Evolutionary conservation across 2,113 vertebrate genomes (phyloP).

Genomic region (Cheilinus undulatus): DNA sequence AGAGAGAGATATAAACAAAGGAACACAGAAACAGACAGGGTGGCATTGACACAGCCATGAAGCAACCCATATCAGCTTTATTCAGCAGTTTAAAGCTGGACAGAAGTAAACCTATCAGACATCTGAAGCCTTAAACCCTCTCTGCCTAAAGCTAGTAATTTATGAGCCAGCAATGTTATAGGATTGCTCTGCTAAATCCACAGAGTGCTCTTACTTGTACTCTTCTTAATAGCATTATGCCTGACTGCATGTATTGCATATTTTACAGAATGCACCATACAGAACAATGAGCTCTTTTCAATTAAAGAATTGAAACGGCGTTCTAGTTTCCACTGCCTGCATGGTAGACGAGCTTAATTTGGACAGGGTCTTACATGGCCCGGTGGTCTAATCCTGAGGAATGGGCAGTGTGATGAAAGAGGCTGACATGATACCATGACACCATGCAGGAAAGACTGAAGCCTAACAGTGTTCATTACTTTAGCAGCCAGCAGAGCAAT

Average conservation of each 20-base stretch:
- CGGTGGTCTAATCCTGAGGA: conserved; percentile 52
- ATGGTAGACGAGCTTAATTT: conserved; percentile 23
- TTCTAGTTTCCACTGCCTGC: conserved; percentile 5
- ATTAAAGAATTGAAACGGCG: background rate
- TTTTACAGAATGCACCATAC: background rate
- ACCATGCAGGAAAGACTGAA: conserved; percentile 8
- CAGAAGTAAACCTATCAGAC: background rate
- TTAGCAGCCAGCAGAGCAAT: background rate
- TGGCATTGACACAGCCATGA: too few species aligned
- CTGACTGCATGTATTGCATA: background rate
- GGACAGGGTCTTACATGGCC: conserved; percentile 20
- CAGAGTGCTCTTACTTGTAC: background rate
- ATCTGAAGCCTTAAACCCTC: background rate
- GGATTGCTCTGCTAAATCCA: background rate
- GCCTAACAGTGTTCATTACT: conserved; percentile 33
- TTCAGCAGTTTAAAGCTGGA: background rate
- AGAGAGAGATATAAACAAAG: background rate
- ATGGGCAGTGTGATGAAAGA: conserved; percentile 58
- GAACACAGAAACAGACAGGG: background rate
- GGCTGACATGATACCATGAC: conserved; percentile 41
- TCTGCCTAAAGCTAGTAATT: background rate
- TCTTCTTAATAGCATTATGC: background rate
- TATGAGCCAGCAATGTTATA: too few species aligned
- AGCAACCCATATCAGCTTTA: background rate
- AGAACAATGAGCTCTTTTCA: background rate